A percentile compares a stretch with the other conserved stretches of the same genome.
phyloP scores from a whole-genome alignment of 2,888 invertebrate genomes.

The Rhyacophila evoluta region DNA sequence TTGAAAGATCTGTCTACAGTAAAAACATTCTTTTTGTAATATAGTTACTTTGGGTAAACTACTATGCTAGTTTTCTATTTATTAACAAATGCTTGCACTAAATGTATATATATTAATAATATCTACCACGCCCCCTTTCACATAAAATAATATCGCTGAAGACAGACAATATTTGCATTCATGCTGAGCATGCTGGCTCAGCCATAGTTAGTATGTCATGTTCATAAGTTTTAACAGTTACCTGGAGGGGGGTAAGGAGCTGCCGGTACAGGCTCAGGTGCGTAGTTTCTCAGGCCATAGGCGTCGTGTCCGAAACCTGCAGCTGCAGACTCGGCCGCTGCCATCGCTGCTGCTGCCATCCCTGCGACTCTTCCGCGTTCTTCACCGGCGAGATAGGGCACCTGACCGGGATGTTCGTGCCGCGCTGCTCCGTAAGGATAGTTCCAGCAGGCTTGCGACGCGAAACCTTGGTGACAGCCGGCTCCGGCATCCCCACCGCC shows the following conservation, averaged over 20 bases:
- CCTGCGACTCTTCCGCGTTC: conserved; percentile 75
- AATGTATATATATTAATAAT: too few species aligned
- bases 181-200: neutral
- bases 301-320: conserved; percentile 80
- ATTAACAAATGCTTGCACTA: too few species aligned
- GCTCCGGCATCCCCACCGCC: conserved; percentile 62
- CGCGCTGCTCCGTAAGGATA: conserved; percentile 75
- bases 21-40: too few species aligned
- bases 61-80: too few species aligned
- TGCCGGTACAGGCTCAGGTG: conserved; percentile 78
- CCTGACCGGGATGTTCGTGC: conserved; percentile 74
- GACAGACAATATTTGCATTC: neutral
- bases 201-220: neutral
- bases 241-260: conserved; percentile 86
- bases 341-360: conserved; percentile 65
- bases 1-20: too few species aligned
- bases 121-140: neutral
- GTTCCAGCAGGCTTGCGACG: conserved; percentile 80
- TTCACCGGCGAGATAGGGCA: conserved; percentile 76
- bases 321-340: conserved; percentile 71
- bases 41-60: too few species aligned
- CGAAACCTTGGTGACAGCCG: conserved; percentile 77
- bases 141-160: neutral
- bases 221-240: conserved; percentile 60
- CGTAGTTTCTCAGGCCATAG: conserved; percentile 81